A percentile compares a stretch with the other conserved stretches of the same genome.
These are phyloP conservation scores for Saccostrea cuccullata DNA, from an alignment of 1,140 invertebrate species.

Conservation along the genomic window DNA sequence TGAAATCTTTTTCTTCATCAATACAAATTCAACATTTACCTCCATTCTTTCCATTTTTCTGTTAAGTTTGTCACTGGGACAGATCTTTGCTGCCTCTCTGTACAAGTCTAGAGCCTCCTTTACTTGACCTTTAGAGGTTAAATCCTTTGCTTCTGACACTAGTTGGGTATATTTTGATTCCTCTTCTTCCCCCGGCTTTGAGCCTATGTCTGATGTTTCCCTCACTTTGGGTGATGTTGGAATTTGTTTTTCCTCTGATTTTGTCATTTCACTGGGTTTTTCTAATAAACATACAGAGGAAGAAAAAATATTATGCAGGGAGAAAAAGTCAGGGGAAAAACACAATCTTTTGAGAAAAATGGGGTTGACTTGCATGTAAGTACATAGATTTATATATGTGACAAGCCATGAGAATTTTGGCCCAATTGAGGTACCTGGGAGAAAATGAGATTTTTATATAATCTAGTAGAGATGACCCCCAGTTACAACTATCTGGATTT, in stretches of 20 bases:
- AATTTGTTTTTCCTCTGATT: not conserved
- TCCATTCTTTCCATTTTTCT: constrained; percentile 74
- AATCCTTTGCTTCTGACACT: constrained; percentile 69
- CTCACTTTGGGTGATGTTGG: not conserved
- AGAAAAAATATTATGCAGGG: not conserved
- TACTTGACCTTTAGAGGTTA: constrained; percentile 67
- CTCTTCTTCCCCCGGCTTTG: not conserved
- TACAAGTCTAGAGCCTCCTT: constrained; percentile 69
- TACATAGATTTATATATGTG: too few species aligned
- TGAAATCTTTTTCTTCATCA: not conserved
- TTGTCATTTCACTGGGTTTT: not conserved
- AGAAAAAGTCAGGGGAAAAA: not conserved
- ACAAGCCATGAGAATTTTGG: too few species aligned
- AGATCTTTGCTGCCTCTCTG: constrained; percentile 68
- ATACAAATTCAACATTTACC: constrained; percentile 56
- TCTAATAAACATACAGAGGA: not conserved
- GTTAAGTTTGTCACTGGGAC: constrained; percentile 71
- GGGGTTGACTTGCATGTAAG: too few species aligned
- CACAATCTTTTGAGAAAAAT: too few species aligned
- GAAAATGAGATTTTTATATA: too few species aligned
- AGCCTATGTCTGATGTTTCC: not conserved
- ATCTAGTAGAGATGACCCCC: too few species aligned
- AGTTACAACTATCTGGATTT: too few species aligned
- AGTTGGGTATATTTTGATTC: constrained; percentile 66
- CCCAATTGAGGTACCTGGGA: too few species aligned